phyloP scores from a whole-genome alignment of 2,797 vertebrate species.

The Graptemys geographica region DNA sequence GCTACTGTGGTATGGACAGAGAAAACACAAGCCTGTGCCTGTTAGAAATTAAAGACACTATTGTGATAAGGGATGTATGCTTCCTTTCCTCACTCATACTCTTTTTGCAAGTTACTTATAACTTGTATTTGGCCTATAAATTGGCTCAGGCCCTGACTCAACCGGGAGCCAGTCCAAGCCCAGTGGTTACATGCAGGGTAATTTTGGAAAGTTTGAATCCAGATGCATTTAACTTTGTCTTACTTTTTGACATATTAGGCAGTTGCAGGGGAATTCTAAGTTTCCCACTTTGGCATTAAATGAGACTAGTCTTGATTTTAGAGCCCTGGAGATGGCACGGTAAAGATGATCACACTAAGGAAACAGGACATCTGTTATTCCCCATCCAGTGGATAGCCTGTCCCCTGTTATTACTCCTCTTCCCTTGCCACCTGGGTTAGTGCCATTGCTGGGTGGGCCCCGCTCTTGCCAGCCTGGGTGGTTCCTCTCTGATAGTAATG shows the following conservation, averaged over 20 bases:
- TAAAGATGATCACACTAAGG: background rate
- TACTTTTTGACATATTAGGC: background rate
- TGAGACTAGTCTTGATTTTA: background rate
- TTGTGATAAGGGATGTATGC: background rate
- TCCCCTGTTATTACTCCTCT: background rate
- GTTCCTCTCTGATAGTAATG: background rate
- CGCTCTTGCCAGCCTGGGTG: background rate
- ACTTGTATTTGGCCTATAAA: background rate
- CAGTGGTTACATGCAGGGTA: background rate
- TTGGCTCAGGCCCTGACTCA: background rate
- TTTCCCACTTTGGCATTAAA: background rate
- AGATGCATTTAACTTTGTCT: background rate
- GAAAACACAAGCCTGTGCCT: background rate
- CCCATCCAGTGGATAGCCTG: background rate
- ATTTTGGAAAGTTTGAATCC: background rate
- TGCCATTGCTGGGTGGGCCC: background rate
- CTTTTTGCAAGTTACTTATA: background rate
- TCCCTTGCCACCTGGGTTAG: fast-evolving
- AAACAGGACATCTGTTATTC: background rate
- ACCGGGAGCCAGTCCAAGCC: background rate
- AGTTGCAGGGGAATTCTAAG: background rate
- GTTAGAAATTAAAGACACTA: background rate
- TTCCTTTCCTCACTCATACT: background rate
- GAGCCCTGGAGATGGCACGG: background rate
- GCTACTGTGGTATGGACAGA: background rate